Base-by-base conservation (phyloP, 37 sponge, comb jelly and placozoan genomes). In the Haliclona indistincta region DNA sequence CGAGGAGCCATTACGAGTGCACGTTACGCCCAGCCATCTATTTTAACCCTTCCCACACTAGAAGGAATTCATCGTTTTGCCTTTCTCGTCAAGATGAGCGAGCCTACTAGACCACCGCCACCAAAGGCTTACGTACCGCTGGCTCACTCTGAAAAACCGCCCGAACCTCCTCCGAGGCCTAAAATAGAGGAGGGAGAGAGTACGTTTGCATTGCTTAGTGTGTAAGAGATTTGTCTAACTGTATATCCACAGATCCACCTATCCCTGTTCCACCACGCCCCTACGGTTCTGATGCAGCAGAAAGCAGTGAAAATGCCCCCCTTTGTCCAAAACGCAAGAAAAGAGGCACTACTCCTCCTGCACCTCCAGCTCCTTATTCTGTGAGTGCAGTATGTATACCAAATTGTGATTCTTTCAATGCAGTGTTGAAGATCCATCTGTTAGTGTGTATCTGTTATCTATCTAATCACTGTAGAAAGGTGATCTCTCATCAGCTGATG, bases 91-190 rank as follows among this genome's bases (percentile, higher is more conserved):
- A 47, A 47, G 10, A 64, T 68, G 70, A 36, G 25, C 25, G 70
- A 66, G 39, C 78, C 78, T 1, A 20, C 63, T n/a, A 36, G 82
- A 30, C 88, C 82, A 0, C 89, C 89, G 23, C 89, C 84, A 43
- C 89, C 89, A 0, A 89, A 89, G 70, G 77, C 73, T 30, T 82
- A 83, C 49, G 88, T 79, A 26, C 89, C 89, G 29, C 68, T 83
- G 37, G n/a, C n/a, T n/a, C n/a, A n/a, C n/a, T 38, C 35, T 10
- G 37, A 64, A 28, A 26, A 58, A 41, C 71, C 64, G 2, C 23
- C 6, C 22, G 80, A 68, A 30, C 73, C 79, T 32, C 20, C 56
- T 3, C 56, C 79, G 0, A 37, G 23, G 2, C 85, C 76, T 35
- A 72, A 72, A 32, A 79, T 80, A 17, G n/a, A 71, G 56, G 47